Evolutionary conservation across 1,140 invertebrate genomes (phyloP).

Genomic region (Zaprionus lachaisei): DNA sequence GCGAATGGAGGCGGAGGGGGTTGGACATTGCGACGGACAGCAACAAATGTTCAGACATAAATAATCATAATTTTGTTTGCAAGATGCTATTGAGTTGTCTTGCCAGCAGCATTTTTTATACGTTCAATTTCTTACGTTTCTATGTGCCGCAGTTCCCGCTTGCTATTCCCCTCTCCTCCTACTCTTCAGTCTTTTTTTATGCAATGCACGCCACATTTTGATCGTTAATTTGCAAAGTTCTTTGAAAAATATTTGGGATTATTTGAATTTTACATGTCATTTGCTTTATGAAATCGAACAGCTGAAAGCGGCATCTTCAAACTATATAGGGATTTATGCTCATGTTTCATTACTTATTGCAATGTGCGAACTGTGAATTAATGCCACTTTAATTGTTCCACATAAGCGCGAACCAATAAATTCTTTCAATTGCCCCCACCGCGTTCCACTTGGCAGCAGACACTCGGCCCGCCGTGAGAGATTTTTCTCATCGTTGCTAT

Average conservation of each 20-base stretch:
- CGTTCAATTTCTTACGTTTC: constrained; percentile 45
- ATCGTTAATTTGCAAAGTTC: constrained; percentile 72
- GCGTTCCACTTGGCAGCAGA: constrained; percentile 44
- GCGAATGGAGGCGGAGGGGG: not conserved
- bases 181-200: constrained; percentile 8
- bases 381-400: constrained; percentile 50
- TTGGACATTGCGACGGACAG: constrained; percentile 63
- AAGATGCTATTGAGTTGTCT: constrained; percentile 57
- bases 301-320: constrained; percentile 46
- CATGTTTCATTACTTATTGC: constrained; percentile 4
- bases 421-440: constrained; percentile 45
- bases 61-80: constrained; percentile 55
- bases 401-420: constrained; percentile 54
- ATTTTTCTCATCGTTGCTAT: not conserved
- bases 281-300: constrained; percentile 49
- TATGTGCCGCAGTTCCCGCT: not conserved
- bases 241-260: constrained; percentile 52
- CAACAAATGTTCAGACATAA: constrained; percentile 81
- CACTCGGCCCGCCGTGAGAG: constrained; percentile 5
- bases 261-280: constrained; percentile 66
- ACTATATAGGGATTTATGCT: not conserved
- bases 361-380: constrained; percentile 14
- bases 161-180: not conserved
- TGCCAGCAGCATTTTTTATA: constrained; percentile 58
- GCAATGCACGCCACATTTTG: constrained; percentile 62